Evolutionary conservation across 1,140 invertebrate species (phyloP).

Genomic region (Papilio machaon): DNA sequence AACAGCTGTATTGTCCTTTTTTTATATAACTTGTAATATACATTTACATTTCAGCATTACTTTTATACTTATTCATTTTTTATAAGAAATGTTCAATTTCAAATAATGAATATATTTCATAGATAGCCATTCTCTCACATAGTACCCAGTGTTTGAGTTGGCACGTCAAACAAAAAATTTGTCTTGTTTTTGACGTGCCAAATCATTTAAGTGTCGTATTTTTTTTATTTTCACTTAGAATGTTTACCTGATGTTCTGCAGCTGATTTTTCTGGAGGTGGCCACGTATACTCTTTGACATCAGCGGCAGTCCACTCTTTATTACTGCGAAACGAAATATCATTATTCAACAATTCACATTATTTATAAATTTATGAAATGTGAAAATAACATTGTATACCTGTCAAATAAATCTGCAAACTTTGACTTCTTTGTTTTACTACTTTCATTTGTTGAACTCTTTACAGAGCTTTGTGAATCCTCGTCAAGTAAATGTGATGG

Average conservation of each 20-base stretch:
- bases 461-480: slow-evolving; percentile 89
- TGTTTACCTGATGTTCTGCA: slow-evolving; percentile 69
- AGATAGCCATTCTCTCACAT: too few relatives aligned
- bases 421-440: slow-evolving; percentile 86
- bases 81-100: too few relatives aligned
- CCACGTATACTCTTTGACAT: slow-evolving; percentile 97
- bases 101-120: too few relatives aligned
- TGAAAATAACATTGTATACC: slow-evolving; percentile 66
- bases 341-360: slow-evolving; percentile 19
- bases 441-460: slow-evolving; percentile 87
- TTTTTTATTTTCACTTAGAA: too few relatives aligned
- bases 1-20: background rate
- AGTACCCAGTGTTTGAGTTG: too few relatives aligned
- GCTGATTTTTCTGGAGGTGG: slow-evolving; percentile 85
- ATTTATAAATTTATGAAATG: background rate
- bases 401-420: slow-evolving; percentile 89
- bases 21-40: background rate
- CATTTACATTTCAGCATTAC: too few relatives aligned
- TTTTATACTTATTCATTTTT: too few relatives aligned
- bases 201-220: too few relatives aligned
- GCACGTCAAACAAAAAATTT: too few relatives aligned
- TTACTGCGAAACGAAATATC: slow-evolving; percentile 70
- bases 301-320: slow-evolving; percentile 90
- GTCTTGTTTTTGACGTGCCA: too few relatives aligned
- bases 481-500: slow-evolving; percentile 86